Base-by-base conservation (phyloP, 2,113 vertebrate genomes). In the Marmota monax region DNA sequence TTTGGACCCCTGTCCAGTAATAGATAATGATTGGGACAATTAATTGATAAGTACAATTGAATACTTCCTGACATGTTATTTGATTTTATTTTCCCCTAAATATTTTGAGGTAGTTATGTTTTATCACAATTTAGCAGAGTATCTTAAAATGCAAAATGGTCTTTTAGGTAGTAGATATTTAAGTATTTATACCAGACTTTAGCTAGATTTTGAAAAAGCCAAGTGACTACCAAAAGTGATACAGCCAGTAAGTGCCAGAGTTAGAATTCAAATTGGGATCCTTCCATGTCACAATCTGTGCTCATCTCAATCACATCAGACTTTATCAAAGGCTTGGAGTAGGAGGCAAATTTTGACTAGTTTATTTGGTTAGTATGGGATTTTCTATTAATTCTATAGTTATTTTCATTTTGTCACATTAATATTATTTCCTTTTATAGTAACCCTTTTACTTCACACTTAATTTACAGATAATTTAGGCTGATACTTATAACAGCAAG, bases 401-500 rank as follows among this genome's bases (percentile, higher is more conserved):
- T 53, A 11, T 80, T 96, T 90, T 63, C 11, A 87, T 42, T 96
- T 92, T 94, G 53, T 96, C 93, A 84, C 7, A 63, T 84, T 80
- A 82, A 74, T 93, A 53, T 77, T 92, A 56, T 51, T 88, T 84
- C 23, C 42, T 34, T 7, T 85, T 91, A 5, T 84, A 69, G 34
- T 61, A 84, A 70, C 13, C 7, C 23, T 88, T 94, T 65, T 4
- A 77, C 23, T 70, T 90, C 37, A 45, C 39, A 87, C 3, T 78
- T 27, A 90, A 63, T 45, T 53, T 73, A 17, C 1, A 82, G 56
- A 32, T 87, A 79, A 90, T 90, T 90, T 94, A 87, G 88, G 18
- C 73, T 85, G 29, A 91, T 88, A 18, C 2, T 89, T 85, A 89
- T 70, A 85, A 92, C 29, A 63, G 79, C 27, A n/a, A 80, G 72